Base-by-base conservation (phyloP, 2,797 vertebrate species). In the Enteromius paludinosus region DNA sequence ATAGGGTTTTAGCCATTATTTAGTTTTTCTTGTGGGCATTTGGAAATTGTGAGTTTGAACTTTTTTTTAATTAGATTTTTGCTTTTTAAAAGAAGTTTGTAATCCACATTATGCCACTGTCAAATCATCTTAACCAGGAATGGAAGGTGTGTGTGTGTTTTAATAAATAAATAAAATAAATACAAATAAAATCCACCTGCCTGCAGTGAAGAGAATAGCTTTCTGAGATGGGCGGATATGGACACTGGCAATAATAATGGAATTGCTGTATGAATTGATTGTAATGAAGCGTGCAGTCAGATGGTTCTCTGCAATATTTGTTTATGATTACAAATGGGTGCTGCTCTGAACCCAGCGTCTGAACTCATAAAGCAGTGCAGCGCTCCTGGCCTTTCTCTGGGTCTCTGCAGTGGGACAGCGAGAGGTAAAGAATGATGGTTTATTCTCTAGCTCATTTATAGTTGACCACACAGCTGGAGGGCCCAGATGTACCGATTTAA, bases 391-490 rank as follows among this genome's bases (percentile, higher is more conserved):
- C 82, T 80, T 78, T 82, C 52, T 54, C 38, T 43, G 14, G 70
- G 74, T 77, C 86, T 84, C 87, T 82, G 79, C 71, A 54, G 79
- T 79, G 30, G 66, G 47, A 43, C 65, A 62, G 78, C 70, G 52
- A 78, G 84, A 30, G 81, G 49, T 49, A 69, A 25, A 28, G 82
- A 84, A 84, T 74, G 41, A 81, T 82, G 72, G 72, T 81, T 79
- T 83, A 80, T 85, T 85, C 59, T 77, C 84, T 62, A 86, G 78
- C 86, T 83, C 73, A 71, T 86, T 87, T 84, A 41, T 69, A 84
- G 84, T 75, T 87, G 85, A 81, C 87, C 87, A 86, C 84, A 85
- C 81, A 84, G 82, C 86, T 89, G 86, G 84, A 85, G 79, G 84
- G 72, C 78, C 84, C 82, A 85, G 86, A 87, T 87, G 86, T 85